Conservation (phyloP, 2,888 invertebrate genomes). For the Amiota minor region DNA sequence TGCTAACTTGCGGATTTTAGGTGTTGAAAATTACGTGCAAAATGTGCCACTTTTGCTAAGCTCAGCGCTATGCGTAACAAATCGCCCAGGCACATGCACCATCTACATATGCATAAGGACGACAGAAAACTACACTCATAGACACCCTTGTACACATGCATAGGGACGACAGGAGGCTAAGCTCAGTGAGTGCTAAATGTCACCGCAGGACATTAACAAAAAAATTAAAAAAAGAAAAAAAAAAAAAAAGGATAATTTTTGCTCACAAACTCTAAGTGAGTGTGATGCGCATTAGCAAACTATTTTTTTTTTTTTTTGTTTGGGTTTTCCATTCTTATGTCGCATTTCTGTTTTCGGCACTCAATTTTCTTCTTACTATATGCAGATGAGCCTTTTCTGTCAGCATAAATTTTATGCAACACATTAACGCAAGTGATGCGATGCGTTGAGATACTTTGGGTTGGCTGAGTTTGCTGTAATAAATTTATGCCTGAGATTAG, state of each 20-base stretch:
- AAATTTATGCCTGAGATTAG: constrained; percentile 7
- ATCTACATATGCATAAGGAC: constrained; percentile 24
- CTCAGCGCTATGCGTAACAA: constrained; percentile 53
- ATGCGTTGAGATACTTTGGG: constrained; percentile 27
- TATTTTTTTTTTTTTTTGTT: background rate
- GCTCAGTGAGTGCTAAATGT: constrained; percentile 1
- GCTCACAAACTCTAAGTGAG: background rate
- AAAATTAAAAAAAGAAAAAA: background rate
- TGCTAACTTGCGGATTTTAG: constrained; percentile 64
- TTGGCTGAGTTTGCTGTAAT: constrained; percentile 5
- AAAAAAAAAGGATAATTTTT: background rate
- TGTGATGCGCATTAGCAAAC: constrained; percentile 9
- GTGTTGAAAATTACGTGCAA: constrained; percentile 66
- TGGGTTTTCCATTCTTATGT: constrained; percentile 41
- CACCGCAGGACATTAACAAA: background rate
- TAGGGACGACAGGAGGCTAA: background rate
- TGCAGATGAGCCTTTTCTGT: constrained; percentile 41
- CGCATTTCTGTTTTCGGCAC: constrained; percentile 26
- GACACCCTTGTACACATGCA: constrained; percentile 9
- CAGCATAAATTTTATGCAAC: constrained; percentile 11
- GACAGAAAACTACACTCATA: constrained; percentile 24
- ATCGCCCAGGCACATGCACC: constrained; percentile 31
- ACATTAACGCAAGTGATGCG: constrained; percentile 6
- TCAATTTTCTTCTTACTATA: constrained; percentile 22
- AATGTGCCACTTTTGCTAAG: constrained; percentile 56